phyloP scores from a whole-genome alignment of 2,888 invertebrate genomes.

The Spodoptera picta region DNA sequence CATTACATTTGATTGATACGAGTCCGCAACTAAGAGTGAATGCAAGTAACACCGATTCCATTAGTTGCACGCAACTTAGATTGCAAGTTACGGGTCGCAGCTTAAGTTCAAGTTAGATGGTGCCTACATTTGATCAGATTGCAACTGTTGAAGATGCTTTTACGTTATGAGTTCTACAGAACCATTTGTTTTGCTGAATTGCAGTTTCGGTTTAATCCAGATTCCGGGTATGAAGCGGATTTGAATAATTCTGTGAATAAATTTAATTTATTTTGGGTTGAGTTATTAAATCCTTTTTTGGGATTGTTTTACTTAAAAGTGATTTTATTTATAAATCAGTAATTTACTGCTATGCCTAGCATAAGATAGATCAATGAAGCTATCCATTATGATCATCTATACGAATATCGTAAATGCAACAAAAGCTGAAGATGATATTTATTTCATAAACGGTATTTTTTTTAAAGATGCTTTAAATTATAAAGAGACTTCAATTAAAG shows the following conservation, averaged over 20 bases:
- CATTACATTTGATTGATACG: slow-evolving; percentile 51
- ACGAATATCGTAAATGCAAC: too few species aligned
- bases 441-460: too few species aligned
- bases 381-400: too few species aligned
- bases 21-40: slow-evolving; percentile 42
- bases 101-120: slow-evolving; percentile 47
- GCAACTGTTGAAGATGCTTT: slow-evolving; percentile 46
- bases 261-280: too few species aligned
- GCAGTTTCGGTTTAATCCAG: slow-evolving; percentile 13
- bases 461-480: too few species aligned
- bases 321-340: too few species aligned
- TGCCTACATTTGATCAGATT: slow-evolving; percentile 49
- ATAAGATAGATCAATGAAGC: too few species aligned
- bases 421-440: too few species aligned
- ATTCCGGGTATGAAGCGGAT: slow-evolving; percentile 3
- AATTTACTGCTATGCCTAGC: too few species aligned
- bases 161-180: slow-evolving; percentile 40
- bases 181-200: slow-evolving; percentile 38
- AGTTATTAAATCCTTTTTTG: too few species aligned
- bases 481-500: too few species aligned
- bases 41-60: slow-evolving; percentile 49
- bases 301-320: too few species aligned
- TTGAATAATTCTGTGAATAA: slow-evolving; percentile 24
- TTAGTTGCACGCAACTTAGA: slow-evolving; percentile 56
- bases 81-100: slow-evolving; percentile 50